A percentile compares a stretch with the other conserved stretches of the same genome.
phyloP scores from a whole-genome alignment of 2,888 invertebrate species.

The Stictocephala bisonia region DNA sequence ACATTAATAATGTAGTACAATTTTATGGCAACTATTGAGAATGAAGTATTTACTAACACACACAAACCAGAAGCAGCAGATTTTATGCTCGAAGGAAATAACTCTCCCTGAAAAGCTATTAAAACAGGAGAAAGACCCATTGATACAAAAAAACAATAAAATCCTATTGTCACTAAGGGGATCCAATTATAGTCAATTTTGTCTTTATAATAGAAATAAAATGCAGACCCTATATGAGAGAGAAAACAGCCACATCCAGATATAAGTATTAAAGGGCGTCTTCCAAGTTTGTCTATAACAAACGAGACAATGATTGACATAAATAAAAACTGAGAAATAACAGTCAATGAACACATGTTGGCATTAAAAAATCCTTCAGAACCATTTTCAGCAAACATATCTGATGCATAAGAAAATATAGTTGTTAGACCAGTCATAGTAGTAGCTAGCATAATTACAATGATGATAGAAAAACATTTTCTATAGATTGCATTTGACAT shows the following conservation, averaged over 20 bases:
- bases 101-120: constrained; percentile 72
- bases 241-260: constrained; percentile 14
- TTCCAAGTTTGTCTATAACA: constrained; percentile 62
- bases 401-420: constrained; percentile 44
- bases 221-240: not conserved
- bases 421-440: constrained; percentile 44
- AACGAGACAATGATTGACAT: constrained; percentile 68
- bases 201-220: constrained; percentile 15
- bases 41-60: constrained; percentile 68
- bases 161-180: constrained; percentile 67
- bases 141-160: constrained; percentile 68
- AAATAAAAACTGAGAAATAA: constrained; percentile 62
- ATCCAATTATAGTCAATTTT: constrained; percentile 27
- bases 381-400: constrained; percentile 43
- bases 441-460: constrained; percentile 26
- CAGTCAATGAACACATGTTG: constrained; percentile 28
- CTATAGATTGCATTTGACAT: constrained; percentile 68
- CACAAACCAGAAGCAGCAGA: constrained; percentile 70
- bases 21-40: constrained; percentile 71
- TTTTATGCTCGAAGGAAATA: constrained; percentile 74
- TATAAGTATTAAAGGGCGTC: constrained; percentile 13
- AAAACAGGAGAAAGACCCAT: constrained; percentile 71
- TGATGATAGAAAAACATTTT: constrained; percentile 63
- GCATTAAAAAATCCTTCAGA: constrained; percentile 9
- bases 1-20: constrained; percentile 71